phyloP scores from a whole-genome alignment of 2,113 vertebrate genomes.

The Talpa occidentalis region DNA sequence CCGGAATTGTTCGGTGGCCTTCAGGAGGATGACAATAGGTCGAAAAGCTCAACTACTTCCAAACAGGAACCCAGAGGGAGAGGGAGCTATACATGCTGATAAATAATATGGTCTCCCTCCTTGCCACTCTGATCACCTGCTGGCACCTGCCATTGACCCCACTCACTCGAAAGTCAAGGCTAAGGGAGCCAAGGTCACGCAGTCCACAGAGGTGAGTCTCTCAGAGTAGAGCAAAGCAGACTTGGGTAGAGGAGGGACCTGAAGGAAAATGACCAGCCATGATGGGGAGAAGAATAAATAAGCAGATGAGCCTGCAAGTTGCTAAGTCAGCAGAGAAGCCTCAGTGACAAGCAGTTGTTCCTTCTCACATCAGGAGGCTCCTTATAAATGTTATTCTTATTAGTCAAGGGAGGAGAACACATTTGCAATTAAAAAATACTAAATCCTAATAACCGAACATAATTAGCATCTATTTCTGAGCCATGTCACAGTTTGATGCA shows the following conservation, averaged over 20 bases:
- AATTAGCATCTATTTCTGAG: not conserved
- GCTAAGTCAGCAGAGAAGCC: not conserved
- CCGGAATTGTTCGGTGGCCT: not conserved
- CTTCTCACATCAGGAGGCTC: not conserved
- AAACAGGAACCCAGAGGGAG: no score
- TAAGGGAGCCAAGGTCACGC: fast-evolving
- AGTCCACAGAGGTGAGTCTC: not conserved
- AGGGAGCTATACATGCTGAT: not conserved
- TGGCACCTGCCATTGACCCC: not conserved
- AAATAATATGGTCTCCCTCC: no score
- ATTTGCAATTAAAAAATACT: not conserved
- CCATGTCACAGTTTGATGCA: not conserved
- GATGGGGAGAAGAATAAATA: not conserved
- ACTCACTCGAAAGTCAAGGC: not conserved
- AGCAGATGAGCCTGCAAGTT: not conserved
- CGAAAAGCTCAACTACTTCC: not conserved
- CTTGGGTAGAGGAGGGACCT: not conserved
- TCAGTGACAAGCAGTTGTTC: not conserved
- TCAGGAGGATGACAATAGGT: not conserved
- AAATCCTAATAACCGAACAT: not conserved
- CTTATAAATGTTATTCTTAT: not conserved
- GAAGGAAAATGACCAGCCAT: not conserved
- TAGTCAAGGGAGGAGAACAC: not conserved
- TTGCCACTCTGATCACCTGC: not conserved
- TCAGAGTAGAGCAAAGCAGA: not conserved